Conservation (phyloP, 2,888 invertebrate species). For the Incurvaria masculella region DNA sequence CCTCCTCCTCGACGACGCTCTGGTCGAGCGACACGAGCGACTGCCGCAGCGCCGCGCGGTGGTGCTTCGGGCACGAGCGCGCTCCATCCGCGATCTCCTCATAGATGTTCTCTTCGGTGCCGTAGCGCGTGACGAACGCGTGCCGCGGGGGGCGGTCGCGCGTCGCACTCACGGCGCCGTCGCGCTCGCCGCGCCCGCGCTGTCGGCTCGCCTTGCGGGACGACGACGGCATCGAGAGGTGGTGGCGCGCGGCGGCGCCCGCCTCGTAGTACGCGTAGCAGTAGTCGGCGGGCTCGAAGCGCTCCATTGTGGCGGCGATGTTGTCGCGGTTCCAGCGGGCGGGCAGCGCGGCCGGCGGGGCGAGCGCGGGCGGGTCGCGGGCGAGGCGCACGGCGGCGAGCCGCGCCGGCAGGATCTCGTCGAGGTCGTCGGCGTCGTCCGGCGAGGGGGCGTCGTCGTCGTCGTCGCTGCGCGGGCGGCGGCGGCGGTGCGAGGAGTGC, state of each 20-base stretch:
- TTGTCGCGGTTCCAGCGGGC: slow-evolving; percentile 63
- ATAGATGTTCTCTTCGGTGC: slow-evolving; percentile 82
- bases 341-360: slow-evolving; percentile 23
- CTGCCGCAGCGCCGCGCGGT: slow-evolving; percentile 49
- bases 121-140: slow-evolving; percentile 74
- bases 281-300: slow-evolving; percentile 69
- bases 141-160: slow-evolving; percentile 55
- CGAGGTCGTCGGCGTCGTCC: slow-evolving; percentile 47
- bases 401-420: slow-evolving; percentile 50
- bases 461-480: slow-evolving; percentile 31
- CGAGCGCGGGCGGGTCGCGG: slow-evolving; percentile 30
- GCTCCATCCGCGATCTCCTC: slow-evolving; percentile 73
- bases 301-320: slow-evolving; percentile 63
- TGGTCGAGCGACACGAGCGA: slow-evolving; percentile 67
- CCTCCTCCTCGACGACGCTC: slow-evolving; percentile 78
- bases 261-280: slow-evolving; percentile 82
- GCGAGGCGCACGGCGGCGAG: slow-evolving; percentile 48
- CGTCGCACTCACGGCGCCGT: slow-evolving; percentile 22
- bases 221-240: slow-evolving; percentile 62
- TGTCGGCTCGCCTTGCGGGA: slow-evolving; percentile 46
- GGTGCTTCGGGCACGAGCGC: slow-evolving; percentile 49
- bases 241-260: slow-evolving; percentile 53
- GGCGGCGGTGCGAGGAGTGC: slow-evolving; percentile 40
- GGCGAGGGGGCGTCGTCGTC: slow-evolving; percentile 48
- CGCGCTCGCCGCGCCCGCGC: slow-evolving; percentile 28